A percentile compares a stretch with the other conserved stretches of the same genome.
phyloP scores from a whole-genome alignment of 35 echinoderm and acorn worm genomes.

The Antedon bifida region DNA sequence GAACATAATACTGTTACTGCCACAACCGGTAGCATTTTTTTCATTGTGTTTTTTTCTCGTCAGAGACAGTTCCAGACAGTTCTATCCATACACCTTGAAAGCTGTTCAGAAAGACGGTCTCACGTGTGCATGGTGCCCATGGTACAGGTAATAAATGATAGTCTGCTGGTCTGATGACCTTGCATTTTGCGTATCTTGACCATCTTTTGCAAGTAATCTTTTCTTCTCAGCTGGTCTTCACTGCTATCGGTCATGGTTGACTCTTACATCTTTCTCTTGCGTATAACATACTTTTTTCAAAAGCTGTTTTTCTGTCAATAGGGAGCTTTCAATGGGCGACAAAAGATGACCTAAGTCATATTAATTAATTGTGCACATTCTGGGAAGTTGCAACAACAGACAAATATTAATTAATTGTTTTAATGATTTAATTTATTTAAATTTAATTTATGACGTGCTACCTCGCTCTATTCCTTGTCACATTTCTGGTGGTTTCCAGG shows the following conservation, averaged over 20 bases:
- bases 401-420: too few species aligned
- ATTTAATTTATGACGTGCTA: too few species aligned
- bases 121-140: slow-evolving; percentile 90
- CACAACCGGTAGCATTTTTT: not conserved
- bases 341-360: too few species aligned
- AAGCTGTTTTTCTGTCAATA: too few species aligned
- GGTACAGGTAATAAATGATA: slow-evolving; percentile 77
- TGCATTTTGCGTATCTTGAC: not conserved
- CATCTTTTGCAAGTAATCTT: not conserved
- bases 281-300: too few species aligned
- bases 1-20: not conserved
- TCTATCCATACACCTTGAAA: slow-evolving; percentile 93
- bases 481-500: too few species aligned
- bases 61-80: slow-evolving; percentile 93
- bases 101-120: slow-evolving; percentile 96
- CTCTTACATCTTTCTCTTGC: not conserved
- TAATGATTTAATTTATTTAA: too few species aligned
- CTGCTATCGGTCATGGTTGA: not conserved
- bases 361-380: too few species aligned
- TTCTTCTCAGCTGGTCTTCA: not conserved
- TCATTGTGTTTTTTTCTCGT: slow-evolving; percentile 38
- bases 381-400: too few species aligned
- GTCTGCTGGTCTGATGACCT: not conserved
- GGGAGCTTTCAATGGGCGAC: too few species aligned
- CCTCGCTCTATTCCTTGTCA: too few species aligned